Evolutionary conservation across 2,888 invertebrate species (phyloP).

Genomic region (Pegoplata infirma): DNA sequence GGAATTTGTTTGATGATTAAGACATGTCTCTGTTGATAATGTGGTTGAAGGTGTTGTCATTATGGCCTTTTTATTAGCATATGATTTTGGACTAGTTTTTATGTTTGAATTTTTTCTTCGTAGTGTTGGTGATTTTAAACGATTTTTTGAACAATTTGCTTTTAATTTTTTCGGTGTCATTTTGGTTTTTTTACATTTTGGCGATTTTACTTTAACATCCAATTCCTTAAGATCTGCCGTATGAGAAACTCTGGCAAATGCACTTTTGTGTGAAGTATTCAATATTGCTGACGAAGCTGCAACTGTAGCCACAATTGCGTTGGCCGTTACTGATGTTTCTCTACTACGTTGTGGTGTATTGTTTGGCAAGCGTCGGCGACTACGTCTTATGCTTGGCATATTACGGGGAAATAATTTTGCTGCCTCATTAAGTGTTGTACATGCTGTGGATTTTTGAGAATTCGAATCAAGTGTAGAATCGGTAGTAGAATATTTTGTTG

Average conservation of each 20-base stretch:
- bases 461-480: slow-evolving; percentile 66
- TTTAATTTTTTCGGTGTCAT: slow-evolving; percentile 68
- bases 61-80: slow-evolving; percentile 13
- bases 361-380: slow-evolving; percentile 68
- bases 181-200: slow-evolving; percentile 62
- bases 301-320: slow-evolving; percentile 27
- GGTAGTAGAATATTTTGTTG: slow-evolving; percentile 54
- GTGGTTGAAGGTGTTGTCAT: slow-evolving; percentile 9
- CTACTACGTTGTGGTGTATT: slow-evolving; percentile 50
- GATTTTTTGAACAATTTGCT: slow-evolving; percentile 69
- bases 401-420: slow-evolving; percentile 75
- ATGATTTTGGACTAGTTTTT: slow-evolving; percentile 46
- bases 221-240: slow-evolving; percentile 44
- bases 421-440: slow-evolving; percentile 70
- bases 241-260: slow-evolving; percentile 55
- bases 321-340: slow-evolving; percentile 46
- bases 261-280: slow-evolving; percentile 55
- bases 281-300: slow-evolving; percentile 23
- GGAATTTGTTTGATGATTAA: too few relatives aligned
- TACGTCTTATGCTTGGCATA: slow-evolving; percentile 76
- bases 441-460: slow-evolving; percentile 66
- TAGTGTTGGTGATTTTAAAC: slow-evolving; percentile 31
- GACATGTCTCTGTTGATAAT: slow-evolving; percentile 23
- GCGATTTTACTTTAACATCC: slow-evolving; percentile 49
- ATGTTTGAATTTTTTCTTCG: slow-evolving; percentile 24